Base-by-base conservation (phyloP, 2,797 vertebrate species). In the Lagorchestes hirsutus region DNA sequence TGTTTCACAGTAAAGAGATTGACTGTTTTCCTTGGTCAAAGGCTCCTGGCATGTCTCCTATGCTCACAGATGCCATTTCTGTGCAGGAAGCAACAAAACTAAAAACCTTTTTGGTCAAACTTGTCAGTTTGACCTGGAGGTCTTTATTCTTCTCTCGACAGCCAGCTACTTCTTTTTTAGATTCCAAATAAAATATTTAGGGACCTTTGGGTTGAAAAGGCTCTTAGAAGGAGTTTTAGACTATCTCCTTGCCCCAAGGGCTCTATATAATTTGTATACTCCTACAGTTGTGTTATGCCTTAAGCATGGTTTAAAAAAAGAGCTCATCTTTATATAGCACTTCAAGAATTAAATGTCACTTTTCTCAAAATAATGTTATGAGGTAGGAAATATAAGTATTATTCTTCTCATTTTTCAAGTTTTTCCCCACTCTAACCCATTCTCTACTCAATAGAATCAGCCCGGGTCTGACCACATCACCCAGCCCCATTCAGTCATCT, bases 21-120 rank as follows among this genome's bases (percentile, higher is more conserved):
- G 55, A 54, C 62, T 2, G 0, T 14, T 10, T 55, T 54, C 16
- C 16, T 10, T 55, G 54, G 95, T 56, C 90, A 10, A 2, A 67
- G n/a, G 93, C 74, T n/a, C 54, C n/a, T 0, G 1, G 93, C 54
- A 40, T 0, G 50, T 16, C 52, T 46, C n/a, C 0, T 0, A 9
- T 8, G n/a, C 11, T 28, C 94, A 46, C 50, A 8, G 10, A 1
- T 0, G 29, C 54, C 50, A 54, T 52, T 54, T 58, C n/a, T 9
- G 10, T 74, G 62, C n/a, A 2, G 56, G 34, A 28, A 14, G 5
- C 14, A 0, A 14, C 0, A 31, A 4, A 0, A 11, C 56, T 4
- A 16, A 27, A 40, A 31, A 2, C 27, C 0, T 18, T 67, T 67
- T 67, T n/a, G 62, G 8, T 74, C 24, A 31, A 54, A 31, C 8